Percentiles rank a stretch among this genome's conserved stretches.
Conservation (phyloP, 2,113 vertebrate genomes). For the Emydura subglobosa region DNA sequence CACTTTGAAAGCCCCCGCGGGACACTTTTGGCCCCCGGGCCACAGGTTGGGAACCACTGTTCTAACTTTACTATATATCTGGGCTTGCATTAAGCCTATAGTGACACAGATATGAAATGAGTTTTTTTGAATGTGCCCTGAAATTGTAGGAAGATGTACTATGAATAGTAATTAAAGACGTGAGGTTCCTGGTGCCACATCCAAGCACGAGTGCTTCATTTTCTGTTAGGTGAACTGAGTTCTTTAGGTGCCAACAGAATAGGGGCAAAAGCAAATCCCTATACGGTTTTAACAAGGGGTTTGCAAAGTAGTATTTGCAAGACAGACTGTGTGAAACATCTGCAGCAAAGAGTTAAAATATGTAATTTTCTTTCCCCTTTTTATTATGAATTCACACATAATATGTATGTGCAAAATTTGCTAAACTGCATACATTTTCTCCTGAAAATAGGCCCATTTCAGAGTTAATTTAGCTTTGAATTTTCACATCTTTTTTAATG, state of each 20-base stretch:
- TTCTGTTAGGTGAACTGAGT: not conserved
- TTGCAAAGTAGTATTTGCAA: not conserved
- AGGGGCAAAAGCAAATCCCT: not conserved
- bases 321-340: not conserved
- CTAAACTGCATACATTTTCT: not conserved
- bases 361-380: not conserved
- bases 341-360: not conserved
- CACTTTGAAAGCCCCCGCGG: no score
- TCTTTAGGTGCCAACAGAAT: not conserved
- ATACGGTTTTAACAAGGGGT: not conserved
- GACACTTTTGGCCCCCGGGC: no score
- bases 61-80: not conserved
- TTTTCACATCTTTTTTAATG: not conserved
- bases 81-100: not conserved
- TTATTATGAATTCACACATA: not conserved
- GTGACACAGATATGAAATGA: not conserved
- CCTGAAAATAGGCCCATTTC: not conserved
- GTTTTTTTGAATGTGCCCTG: not conserved
- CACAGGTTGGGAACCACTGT: no score
- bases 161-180: not conserved
- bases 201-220: not conserved
- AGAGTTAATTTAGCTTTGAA: not conserved
- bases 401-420: not conserved
- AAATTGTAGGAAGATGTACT: not conserved
- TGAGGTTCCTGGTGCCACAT: not conserved